Base-by-base conservation (phyloP, 1,140 invertebrate species). In the Hycleus cichorii region DNA sequence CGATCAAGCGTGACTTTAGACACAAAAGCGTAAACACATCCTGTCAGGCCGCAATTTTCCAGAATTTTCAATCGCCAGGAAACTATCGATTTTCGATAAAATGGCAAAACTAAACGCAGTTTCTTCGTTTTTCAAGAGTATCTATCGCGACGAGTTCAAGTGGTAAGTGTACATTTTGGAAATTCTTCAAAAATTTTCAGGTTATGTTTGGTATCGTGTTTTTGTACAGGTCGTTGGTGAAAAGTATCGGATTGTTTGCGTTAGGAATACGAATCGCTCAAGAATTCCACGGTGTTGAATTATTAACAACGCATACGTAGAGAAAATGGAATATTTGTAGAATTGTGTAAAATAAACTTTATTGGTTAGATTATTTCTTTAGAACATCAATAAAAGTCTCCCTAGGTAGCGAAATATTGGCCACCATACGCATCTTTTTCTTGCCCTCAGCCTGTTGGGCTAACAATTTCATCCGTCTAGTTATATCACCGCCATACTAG, bases 341-440 rank as follows among this genome's bases (percentile, higher is more conserved):
- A 42, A 27, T 32, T 43, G 4, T 9, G 9, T 52, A 52, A 32
- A 39, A 25, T 18, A 52, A 6, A 39, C 2, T n/a, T 52, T n/a
- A 39, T 39, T 11, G 12, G 38, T 42, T 40, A n/a, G 3, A 42
- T 78, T 81, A 90, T 80, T 81, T 84, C 73, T 93, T 93, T 3
- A 98, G 74, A 57, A 97, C 84, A 76, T 94, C 87, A 62, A 98
- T 93, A 76, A 98, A 98, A 8, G 92, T 93, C 70, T 98, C 89
- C 75, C 92, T 83, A 5, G 93, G 93, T 60, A 98, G 77, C 68
- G 87, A 82, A 60, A 99, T 89, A 69, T 93, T 94, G 42, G 93
- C 95, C 58, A 96, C 80, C 80, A 86, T 86, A 70, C 88, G 83
- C 88, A 98, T 88, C 75, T 86, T 85, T 72, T 93, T 92, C 73